Base-by-base conservation (phyloP, 2,888 invertebrate species). In the Caenorhabditis plicata region DNA sequence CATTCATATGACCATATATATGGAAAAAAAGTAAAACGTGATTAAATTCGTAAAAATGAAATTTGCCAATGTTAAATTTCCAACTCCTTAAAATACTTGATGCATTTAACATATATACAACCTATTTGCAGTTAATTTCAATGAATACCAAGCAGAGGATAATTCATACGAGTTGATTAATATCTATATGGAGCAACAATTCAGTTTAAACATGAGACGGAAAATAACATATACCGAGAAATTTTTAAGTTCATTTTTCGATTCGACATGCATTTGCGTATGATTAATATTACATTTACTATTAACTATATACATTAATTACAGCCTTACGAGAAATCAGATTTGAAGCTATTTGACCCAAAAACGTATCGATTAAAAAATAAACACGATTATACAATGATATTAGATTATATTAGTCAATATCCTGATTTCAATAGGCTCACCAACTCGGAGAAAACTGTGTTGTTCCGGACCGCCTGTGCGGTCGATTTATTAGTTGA, bases 201-300 rank as follows among this genome's bases (percentile, higher is more conserved):
- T 60, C 3, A 35, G 50, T 42, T 33, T 60, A 25, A 60, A 60
- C 36, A 41, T 45, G 41, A 20, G 53, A 20, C 9, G 60, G 27
- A 41, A 38, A 42, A 53, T 60, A 5, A 53, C 60, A 1, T 60
- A 53, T 19, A 60, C 60, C 1, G 53, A 60, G 3, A 29, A 45
- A n/a, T 13, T 38, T 13, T 8, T 60, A 3, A 42, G 36, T 8
- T 31, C 49, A 1, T 40, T 53, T 31, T 60, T 60, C 17, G 60
- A 60, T 45, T 49, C 36, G 5, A 42, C 60, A 1, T 60, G 60
- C 46, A 15, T 53, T 45, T 60, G 60, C 50, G 60, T 60, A 13
- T 45, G 57, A 47, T 39, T 19, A 19, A 39, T 25, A 22, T 11
- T 25, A 25, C 29, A 29, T 8, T 7, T 7, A 7, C 29, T 8